Conservation (phyloP, 2,797 vertebrate genomes). For the Manis crassicaudata region DNA sequence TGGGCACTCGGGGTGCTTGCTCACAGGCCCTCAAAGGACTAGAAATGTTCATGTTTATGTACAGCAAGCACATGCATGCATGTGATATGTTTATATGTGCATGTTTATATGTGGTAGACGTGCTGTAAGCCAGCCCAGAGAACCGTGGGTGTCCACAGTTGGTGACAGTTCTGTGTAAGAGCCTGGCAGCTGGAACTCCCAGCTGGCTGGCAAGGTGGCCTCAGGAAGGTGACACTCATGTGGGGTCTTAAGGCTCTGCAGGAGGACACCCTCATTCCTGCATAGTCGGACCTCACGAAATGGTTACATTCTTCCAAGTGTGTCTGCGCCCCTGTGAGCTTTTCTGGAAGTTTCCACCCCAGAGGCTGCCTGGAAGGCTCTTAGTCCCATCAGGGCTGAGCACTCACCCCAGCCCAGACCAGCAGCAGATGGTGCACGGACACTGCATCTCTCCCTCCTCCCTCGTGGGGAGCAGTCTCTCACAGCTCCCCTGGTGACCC, state of each 20-base stretch:
- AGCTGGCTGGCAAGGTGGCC: not conserved
- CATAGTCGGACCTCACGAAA: fast-evolving
- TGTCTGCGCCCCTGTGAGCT: not conserved
- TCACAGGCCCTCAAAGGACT: not conserved
- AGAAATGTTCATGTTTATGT: not conserved
- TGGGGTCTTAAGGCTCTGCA: not conserved
- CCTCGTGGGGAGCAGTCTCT: not conserved
- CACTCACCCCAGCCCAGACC: not conserved
- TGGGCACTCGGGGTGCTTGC: not conserved
- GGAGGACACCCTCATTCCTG: too few species aligned
- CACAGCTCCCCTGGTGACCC: fast-evolving
- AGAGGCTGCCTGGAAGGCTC: not conserved
- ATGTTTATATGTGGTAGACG: fast-evolving
- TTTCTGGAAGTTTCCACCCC: not conserved
- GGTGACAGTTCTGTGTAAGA: too few species aligned
- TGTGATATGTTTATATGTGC: fast-evolving
- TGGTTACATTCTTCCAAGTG: not conserved
- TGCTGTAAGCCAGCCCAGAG: not conserved
- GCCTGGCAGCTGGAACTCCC: too few species aligned
- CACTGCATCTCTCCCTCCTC: too few species aligned
- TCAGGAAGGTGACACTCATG: not conserved
- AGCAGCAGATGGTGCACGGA: too few species aligned
- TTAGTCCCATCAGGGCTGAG: not conserved
- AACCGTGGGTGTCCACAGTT: too few species aligned
- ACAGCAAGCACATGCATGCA: too few species aligned